Evolutionary conservation across 2,113 vertebrate species (phyloP), one percentile per base, ranked within the genome.

Genomic region (Pongo abelii): DNA sequence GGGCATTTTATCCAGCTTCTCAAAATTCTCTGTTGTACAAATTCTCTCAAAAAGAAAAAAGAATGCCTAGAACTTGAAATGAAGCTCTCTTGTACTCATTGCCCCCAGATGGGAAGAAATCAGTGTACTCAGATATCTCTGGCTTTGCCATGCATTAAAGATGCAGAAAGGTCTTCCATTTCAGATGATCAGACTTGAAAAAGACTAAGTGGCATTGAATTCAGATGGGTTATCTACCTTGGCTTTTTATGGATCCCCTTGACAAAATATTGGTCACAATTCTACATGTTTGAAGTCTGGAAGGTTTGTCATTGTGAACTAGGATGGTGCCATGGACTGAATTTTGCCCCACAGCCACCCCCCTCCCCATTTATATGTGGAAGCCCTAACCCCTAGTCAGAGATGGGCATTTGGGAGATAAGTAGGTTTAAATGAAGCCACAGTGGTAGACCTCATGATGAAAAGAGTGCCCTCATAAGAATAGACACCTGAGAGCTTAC

Each of bases 1-100:
- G 8, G 55, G 14, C 52, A 87, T 94, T 96, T 94, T 89, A 57
- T 9, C 52, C 16, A 89, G n/a, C 14, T 87, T 96, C 48, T 86
- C 78, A 89, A 95, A 96, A 83, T 95, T 89, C 17, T 38, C 14
- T 92, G 38, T 43, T 96, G 48, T 4, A 80, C 77, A 96, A 89
- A 35, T 92, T 95, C 17, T 93, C 18, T 20, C 61, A 80, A 96
- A 7, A 69, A 43, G 32, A 12, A 59, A 30, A 50, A 30, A 87
- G 18, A 91, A 89, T 70, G 20, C 8, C 17, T 89, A 23, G 46
- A 84, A 61, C 18, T 75, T 75, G 18, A 89, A 89, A 75, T 74
- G 40, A 79, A 92, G 16, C 6, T 64, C 48, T 79, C 32, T 48
- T 13, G 23, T 40, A 27, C 9, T 2, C n/a, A 48, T 1, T 69